Conservation (phyloP, 2,888 invertebrate species). For the Calameuta idolon region DNA sequence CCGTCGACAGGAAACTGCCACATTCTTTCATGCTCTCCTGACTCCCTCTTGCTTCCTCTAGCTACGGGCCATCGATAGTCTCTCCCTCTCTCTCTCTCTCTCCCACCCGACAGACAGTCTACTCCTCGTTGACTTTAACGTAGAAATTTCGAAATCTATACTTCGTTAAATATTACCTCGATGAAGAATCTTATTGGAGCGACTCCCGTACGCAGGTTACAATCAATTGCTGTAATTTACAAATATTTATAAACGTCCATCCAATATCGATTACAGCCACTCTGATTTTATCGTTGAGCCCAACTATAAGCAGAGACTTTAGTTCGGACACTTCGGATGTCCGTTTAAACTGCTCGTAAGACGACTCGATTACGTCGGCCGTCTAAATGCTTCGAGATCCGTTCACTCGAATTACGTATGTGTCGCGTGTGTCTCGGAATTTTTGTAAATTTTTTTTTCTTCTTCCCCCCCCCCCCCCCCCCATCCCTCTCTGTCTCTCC, state of each 20-base stretch:
- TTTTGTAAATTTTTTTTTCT: slow-evolving; percentile 14
- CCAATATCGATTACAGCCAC: neutral
- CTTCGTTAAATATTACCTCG: neutral
- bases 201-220: neutral
- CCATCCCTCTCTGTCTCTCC: neutral
- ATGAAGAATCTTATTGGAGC: neutral
- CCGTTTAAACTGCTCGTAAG: neutral
- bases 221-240: neutral
- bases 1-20: slow-evolving; percentile 51
- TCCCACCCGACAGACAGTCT: neutral
- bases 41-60: neutral
- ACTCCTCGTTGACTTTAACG: neutral
- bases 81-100: slow-evolving; percentile 6
- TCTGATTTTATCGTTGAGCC: neutral
- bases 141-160: neutral
- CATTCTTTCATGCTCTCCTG: slow-evolving; percentile 39
- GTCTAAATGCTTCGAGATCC: neutral
- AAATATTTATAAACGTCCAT: neutral
- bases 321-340: neutral
- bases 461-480: slow-evolving; percentile 8
- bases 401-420: too few species aligned
- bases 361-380: neutral
- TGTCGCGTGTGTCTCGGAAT: slow-evolving; percentile 16
- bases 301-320: neutral
- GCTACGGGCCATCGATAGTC: neutral